Evolutionary conservation across 1,140 invertebrate species (phyloP), one percentile per base, ranked within the genome.

Genomic region (Macrostomum lignano): DNA sequence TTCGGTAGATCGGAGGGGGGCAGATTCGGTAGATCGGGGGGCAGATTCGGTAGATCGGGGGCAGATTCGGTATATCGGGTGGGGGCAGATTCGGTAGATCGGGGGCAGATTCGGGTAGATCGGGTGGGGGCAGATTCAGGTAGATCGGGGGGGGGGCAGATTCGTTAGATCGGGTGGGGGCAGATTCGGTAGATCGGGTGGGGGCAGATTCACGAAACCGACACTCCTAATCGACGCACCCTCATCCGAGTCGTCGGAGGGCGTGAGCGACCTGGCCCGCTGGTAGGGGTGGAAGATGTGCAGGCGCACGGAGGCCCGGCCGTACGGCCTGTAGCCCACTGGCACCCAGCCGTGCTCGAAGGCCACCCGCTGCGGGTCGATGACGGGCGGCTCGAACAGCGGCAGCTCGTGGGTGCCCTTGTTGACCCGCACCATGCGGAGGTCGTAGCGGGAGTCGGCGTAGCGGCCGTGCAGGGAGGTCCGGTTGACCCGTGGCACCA

Each of bases 221-320:
- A n/a, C n/a, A n/a, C n/a, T n/a, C n/a, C n/a, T n/a, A n/a, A n/a
- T n/a, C n/a, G n/a, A n/a, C n/a, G n/a, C n/a, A n/a, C n/a, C 44
- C 35, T 53, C 46, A 31, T 52, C 49, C n/a, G 48, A 47, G 5
- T 40, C 24, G 15, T 53, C 49, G 44, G 48, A 53, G 4, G 49
- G 49, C 17, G 50, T 51, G 3, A 53, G 38, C 7, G 49, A 52
- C 1, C 50, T 48, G 7, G 50, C 48, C 2, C 47, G 40, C 3
- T 48, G 44, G 13, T 40, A 35, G 23, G 46, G 48, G 21, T 46
- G 44, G 42, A 52, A 52, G n/a, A 55, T 44, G 34, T 53, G 41
- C 1, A 55, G 25, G 25, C 44, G 38, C 9, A 55, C 29, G 3
- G 46, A 44, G 7, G 48, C 46, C 28, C 45, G 46, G 5, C 44